Evolutionary conservation across 2,888 invertebrate genomes (phyloP).

Genomic region (Hipparchia sbordonii): DNA sequence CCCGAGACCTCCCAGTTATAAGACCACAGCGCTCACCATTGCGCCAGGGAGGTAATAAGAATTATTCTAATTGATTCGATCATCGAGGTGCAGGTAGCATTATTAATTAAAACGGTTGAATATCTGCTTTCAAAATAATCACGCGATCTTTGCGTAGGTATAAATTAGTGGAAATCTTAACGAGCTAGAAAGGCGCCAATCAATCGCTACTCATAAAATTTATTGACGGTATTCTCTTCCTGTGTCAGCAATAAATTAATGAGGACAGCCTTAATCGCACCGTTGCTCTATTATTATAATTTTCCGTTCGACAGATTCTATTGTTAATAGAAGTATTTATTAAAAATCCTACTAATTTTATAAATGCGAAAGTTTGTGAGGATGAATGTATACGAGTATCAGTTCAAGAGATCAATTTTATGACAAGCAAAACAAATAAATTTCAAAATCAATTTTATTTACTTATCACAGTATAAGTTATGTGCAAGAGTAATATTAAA

Average conservation of each 20-base stretch:
- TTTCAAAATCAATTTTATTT: too few relatives aligned
- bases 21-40: too few relatives aligned
- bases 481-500: conserved; percentile 1
- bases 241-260: conserved; percentile 26
- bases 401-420: too few relatives aligned
- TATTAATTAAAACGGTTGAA: neutral
- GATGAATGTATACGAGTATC: too few relatives aligned
- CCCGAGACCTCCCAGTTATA: too few relatives aligned
- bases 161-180: conserved; percentile 22
- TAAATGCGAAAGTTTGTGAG: too few relatives aligned
- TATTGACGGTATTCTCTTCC: conserved; percentile 26
- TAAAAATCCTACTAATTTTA: too few relatives aligned
- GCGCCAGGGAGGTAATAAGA: too few relatives aligned
- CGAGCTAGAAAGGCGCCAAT: conserved; percentile 19
- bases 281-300: neutral
- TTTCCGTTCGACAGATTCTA: neutral
- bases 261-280: neutral
- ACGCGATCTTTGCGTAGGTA: neutral
- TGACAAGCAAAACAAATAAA: too few relatives aligned
- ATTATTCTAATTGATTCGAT: neutral
- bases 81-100: neutral
- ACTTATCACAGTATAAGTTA: too few relatives aligned
- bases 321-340: too few relatives aligned
- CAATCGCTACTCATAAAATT: conserved; percentile 30
- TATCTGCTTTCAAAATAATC: neutral